phyloP scores from a whole-genome alignment of 2,888 invertebrate species.

The Sepioteuthis lessoniana region DNA sequence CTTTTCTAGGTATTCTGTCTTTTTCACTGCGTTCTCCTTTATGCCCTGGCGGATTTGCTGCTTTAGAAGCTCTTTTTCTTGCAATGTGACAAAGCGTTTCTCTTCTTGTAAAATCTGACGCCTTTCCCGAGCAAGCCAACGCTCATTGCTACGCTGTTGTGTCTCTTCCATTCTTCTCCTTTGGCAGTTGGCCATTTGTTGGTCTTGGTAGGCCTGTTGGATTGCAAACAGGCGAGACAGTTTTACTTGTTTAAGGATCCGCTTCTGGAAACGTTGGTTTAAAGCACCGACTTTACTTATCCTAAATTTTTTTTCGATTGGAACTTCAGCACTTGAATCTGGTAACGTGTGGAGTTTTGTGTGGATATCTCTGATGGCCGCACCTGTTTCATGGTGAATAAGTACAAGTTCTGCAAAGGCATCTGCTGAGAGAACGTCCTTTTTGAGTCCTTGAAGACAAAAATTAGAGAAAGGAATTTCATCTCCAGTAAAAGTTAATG shows the following conservation, averaged over 20 bases:
- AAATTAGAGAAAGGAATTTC: slow-evolving; percentile 65
- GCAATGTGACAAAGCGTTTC: background rate
- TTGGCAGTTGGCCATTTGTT: background rate
- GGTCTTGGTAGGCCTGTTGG: slow-evolving; percentile 70
- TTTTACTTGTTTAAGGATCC: slow-evolving; percentile 71
- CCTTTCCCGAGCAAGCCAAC: background rate
- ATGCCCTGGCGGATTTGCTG: background rate
- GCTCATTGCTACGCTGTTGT: background rate
- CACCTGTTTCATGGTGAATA: slow-evolving; percentile 66
- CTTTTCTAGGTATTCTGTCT: background rate
- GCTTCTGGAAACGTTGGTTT: slow-evolving; percentile 48
- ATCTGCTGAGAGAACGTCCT: slow-evolving; percentile 62
- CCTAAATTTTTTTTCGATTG: background rate
- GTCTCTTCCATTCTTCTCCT: background rate
- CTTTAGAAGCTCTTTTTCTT: background rate
- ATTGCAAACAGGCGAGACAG: slow-evolving; percentile 72
- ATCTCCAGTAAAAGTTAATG: slow-evolving; percentile 55
- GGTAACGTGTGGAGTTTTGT: slow-evolving; percentile 63
- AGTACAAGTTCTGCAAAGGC: slow-evolving; percentile 71
- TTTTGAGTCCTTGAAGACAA: slow-evolving; percentile 58
- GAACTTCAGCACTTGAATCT: background rate
- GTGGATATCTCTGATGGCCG: slow-evolving; percentile 70
- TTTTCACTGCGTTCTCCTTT: background rate
- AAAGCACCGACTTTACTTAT: background rate
- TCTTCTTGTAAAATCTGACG: background rate